A percentile compares a stretch with the other conserved stretches of the same genome.
phyloP scores from a whole-genome alignment of 1,140 invertebrate species.

The Macrobrachium nipponense region DNA sequence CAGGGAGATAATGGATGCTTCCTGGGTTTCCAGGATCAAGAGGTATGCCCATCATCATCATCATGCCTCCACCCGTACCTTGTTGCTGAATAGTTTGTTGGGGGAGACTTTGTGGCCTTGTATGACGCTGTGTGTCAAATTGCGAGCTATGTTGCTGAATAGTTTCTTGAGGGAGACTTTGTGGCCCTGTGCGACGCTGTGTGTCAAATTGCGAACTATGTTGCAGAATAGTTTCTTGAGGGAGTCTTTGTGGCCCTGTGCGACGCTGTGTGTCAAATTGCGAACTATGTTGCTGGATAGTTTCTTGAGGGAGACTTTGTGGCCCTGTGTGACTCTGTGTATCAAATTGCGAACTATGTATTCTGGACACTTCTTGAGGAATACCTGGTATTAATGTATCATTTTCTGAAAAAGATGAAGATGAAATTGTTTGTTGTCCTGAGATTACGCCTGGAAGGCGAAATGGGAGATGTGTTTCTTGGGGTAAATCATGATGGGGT shows the following conservation, averaged over 20 bases:
- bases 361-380: not conserved
- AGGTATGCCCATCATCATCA: slow-evolving; percentile 1
- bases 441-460: no score
- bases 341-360: no score
- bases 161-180: not conserved
- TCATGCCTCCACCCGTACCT: not conserved
- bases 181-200: not conserved
- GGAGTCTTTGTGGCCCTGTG: not conserved
- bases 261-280: no score
- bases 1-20: slow-evolving; percentile 24
- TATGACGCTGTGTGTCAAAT: no score
- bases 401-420: no score
- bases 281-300: not conserved
- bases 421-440: no score
- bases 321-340: not conserved
- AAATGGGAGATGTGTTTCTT: no score
- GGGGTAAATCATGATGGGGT: no score
- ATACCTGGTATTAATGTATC: not conserved
- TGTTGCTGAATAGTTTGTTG: not conserved
- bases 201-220: no score
- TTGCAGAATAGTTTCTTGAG: not conserved
- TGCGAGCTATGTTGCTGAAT: not conserved
- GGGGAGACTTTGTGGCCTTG: not conserved
- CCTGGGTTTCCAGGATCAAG: slow-evolving; percentile 46
- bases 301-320: not conserved